Conservation (phyloP, 2,888 invertebrate genomes). For the Drosophila mercatorum region DNA sequence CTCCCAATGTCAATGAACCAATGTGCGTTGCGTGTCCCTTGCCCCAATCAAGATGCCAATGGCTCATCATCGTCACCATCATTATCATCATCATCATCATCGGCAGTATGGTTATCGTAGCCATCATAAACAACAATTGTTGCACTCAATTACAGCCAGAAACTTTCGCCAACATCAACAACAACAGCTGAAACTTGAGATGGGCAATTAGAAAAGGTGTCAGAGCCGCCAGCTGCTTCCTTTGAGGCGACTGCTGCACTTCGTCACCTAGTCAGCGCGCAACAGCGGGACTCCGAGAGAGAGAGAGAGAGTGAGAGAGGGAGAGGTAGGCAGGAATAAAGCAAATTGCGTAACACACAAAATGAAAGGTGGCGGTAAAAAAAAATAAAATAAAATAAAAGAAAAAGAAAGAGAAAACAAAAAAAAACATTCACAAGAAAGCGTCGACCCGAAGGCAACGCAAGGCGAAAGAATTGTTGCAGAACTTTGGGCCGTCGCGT, state of each 20-base stretch:
- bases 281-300: too few species aligned
- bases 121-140: conserved; percentile 10
- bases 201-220: conserved; percentile 26
- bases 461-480: conserved; percentile 55
- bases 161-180: conserved; percentile 24
- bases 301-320: not conserved
- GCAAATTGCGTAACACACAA: conserved; percentile 64
- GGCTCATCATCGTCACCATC: not conserved
- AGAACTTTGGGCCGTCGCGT: conserved; percentile 32
- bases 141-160: conserved; percentile 28
- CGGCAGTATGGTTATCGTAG: not conserved
- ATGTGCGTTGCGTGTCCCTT: conserved; percentile 6
- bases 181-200: conserved; percentile 16
- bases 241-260: conserved; percentile 34
- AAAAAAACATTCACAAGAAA: conserved; percentile 4
- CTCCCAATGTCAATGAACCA: conserved; percentile 70
- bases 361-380: conserved; percentile 6
- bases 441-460: conserved; percentile 26
- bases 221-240: conserved; percentile 10
- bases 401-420: conserved; percentile 2
- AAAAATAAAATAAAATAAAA: not conserved
- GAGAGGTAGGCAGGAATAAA: conserved; percentile 1
- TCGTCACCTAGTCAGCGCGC: conserved; percentile 38
- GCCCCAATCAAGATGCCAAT: conserved; percentile 1
- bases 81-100: not conserved